A percentile compares a stretch with the other conserved stretches of the same genome.
Conservation (phyloP, 2,888 invertebrate genomes). For the Ophion ventricosus region DNA sequence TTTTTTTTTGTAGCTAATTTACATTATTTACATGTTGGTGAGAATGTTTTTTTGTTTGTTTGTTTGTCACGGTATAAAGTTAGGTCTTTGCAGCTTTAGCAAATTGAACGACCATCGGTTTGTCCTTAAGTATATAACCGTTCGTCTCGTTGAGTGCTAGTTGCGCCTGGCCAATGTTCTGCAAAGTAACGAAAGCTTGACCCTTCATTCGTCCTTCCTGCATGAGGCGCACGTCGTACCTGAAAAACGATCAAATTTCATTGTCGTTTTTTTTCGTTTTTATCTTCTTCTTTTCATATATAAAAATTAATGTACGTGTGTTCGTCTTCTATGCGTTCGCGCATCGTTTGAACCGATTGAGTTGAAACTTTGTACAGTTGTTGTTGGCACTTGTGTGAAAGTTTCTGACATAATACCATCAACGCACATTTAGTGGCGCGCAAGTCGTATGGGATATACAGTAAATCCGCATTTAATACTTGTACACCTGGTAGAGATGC, state of each 20-base stretch:
- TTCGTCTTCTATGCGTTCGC: too few species aligned
- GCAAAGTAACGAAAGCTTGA: constrained; percentile 95
- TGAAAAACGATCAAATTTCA: constrained; percentile 67
- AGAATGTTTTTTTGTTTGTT: constrained; percentile 4
- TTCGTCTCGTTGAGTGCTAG: constrained; percentile 93
- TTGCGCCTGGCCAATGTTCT: constrained; percentile 88
- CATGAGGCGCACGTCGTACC: constrained; percentile 91
- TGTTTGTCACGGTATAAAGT: not conserved
- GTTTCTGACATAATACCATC: too few species aligned
- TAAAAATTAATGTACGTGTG: too few species aligned
- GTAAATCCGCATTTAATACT: too few species aligned
- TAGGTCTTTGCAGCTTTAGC: constrained; percentile 84
- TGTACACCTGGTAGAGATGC: too few species aligned
- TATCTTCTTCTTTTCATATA: too few species aligned
- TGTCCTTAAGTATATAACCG: constrained; percentile 93
- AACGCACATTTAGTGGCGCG: too few species aligned
- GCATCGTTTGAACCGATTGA: too few species aligned
- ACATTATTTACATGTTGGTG: constrained; percentile 56
- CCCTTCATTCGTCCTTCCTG: constrained; percentile 98
- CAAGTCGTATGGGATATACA: too few species aligned
- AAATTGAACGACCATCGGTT: constrained; percentile 96
- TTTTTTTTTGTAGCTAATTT: constrained; percentile 51
- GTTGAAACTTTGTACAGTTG: too few species aligned
- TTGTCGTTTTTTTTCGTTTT: not conserved
- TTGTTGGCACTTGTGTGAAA: too few species aligned